These are phyloP conservation scores for Germaria angustata DNA, from an alignment of 2,888 invertebrate species.

Conservation along the genomic window DNA sequence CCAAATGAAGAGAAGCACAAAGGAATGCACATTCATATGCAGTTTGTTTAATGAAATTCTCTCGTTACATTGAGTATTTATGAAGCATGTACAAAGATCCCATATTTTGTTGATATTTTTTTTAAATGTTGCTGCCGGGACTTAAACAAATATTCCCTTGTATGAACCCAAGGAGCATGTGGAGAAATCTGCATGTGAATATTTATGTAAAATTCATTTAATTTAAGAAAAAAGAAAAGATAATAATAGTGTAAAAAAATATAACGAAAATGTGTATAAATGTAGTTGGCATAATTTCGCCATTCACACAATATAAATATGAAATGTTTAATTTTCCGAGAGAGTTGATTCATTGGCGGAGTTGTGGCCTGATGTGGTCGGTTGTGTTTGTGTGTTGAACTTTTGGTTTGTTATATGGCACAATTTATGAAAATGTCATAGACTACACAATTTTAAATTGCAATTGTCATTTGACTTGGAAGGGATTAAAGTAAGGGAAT, in stretches of 20 bases:
- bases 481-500: neutral
- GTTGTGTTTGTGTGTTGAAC: neutral
- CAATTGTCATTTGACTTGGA: conserved; percentile 47
- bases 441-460: conserved; percentile 52
- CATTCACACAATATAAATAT: conserved; percentile 46
- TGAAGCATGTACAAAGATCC: conserved; percentile 39
- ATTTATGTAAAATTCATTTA: conserved; percentile 61
- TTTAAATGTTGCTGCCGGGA: conserved; percentile 17
- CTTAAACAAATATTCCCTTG: conserved; percentile 10
- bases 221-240: conserved; percentile 33
- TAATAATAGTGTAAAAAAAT: conserved; percentile 12
- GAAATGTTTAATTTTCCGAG: conserved; percentile 56
- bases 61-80: conserved; percentile 58
- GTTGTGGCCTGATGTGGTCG: neutral
- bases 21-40: neutral
- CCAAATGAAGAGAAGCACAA: neutral
- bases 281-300: conserved; percentile 56
- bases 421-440: conserved; percentile 56
- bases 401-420: conserved; percentile 29
- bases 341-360: conserved; percentile 42
- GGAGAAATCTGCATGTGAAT: conserved; percentile 49
- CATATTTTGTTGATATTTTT: neutral
- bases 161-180: conserved; percentile 33
- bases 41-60: conserved; percentile 63
- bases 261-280: conserved; percentile 20